Evolutionary conservation across 2,113 vertebrate species (phyloP), one percentile per base, ranked within the genome.

Genomic region (Corapipo altera): DNA sequence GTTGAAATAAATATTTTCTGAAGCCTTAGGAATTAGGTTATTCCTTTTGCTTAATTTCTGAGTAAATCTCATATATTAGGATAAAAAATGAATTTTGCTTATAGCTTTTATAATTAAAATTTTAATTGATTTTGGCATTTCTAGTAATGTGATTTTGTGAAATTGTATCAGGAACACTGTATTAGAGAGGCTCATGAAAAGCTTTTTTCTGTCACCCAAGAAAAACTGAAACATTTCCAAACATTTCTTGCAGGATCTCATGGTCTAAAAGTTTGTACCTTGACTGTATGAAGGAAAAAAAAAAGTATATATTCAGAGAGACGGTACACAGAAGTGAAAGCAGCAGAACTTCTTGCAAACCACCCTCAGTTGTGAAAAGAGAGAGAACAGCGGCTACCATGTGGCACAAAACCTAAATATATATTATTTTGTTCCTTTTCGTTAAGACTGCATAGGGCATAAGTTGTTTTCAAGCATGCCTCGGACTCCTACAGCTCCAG

Each of bases 401-500:
- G 86, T 96, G 91, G 91, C 94, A 96, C 72, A 89, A 90, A 97
- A 96, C 85, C 96, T 95, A 96, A 96, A 95, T 97, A 93, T 96
- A 95, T 96, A 96, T 97, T 97, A 97, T 93, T 97, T 93, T 97
- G 97, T 96, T 98, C 97, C 97, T 98, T 96, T 98, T 98, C 95
- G 95, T 97, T 93, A 96, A 98, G 97, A 96, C 97, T 97, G 97
- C 96, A 93, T 75, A 97, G 98, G 98, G 97, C 97, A 97, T 95
- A 98, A 96, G 97, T 98, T 98, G 98, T 98, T 99, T 98, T 98
- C 98, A 98, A 98, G 98, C 98, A 98, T 97, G 95, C 97, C 97
- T 98, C 97, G 98, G 98, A 98, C 98, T 98, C 98, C 99, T 97
- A 98, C 99, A 99, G 99, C 98, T 99, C 97, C 97, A 98, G 98